Evolutionary conservation across 1,140 invertebrate species (phyloP), one percentile per base, ranked within the genome.

Genomic region (Stegodyphus mimosarum): DNA sequence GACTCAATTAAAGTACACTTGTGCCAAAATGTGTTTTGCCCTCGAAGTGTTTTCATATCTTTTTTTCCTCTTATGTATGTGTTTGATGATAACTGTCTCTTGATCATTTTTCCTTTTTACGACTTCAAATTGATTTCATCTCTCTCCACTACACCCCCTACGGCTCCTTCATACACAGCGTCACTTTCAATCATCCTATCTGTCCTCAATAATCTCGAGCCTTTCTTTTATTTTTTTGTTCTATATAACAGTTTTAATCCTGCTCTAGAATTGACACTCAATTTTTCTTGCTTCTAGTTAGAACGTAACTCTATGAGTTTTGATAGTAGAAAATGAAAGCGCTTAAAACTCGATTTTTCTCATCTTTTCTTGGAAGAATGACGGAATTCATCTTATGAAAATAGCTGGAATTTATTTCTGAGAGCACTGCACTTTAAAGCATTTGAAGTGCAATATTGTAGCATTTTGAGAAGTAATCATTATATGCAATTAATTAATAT

Each of bases 151-250:
- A 2, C 33, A 48, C 49, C 50, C 73, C 73, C 73, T 75, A 63
- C 55, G 73, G 73, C 52, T 60, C 55, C 55, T 75, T 60, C 60
- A 64, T 63, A 64, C 48, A 63, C 60, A 50, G 18, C 9, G 11
- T 76, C 55, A n/a, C 50, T 76, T 64, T 76, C 74, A 76, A 64
- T 76, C 74, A 76, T 64, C n/a, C 74, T 64, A 5, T 60, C 74
- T 76, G 10, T 52, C 74, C 53, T 64, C 60, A 64, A 76, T 76
- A 64, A 76, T 76, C 33, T 76, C 18, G 15, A 53, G 15, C 9
- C 15, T 60, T 15, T 60, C 15, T 60, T 60, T 9, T 64, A 63
- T 13, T 64, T 76, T n/a, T 5, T 76, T 63, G 18, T 53, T 51
- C 53, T 76, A 11, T 15, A 11, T 60, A 15, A 9, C 55, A 11